Evolutionary conservation across 1,140 invertebrate species (phyloP), one percentile per base, ranked within the genome.

Genomic region (Hormaphis cornu): DNA sequence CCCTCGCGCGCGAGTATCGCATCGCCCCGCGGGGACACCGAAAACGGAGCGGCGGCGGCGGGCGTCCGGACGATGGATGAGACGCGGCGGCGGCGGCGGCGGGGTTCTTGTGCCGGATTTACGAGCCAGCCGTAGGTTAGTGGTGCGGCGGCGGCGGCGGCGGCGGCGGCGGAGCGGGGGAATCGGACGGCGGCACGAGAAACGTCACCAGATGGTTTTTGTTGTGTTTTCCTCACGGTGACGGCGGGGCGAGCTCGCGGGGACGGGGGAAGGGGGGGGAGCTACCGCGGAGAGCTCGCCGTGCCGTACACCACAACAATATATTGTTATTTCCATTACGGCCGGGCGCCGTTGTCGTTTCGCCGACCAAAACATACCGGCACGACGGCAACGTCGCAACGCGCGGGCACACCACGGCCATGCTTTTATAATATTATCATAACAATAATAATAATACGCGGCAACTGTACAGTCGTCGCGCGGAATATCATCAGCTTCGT

Each of bases 41-140:
- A 26, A 18, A 63, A 6, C 42, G 24, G 6, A 24, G 6, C 20
- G 10, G 44, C n/a, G 5, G 26, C 42, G 37, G 26, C n/a, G 28
- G 42, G 12, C 12, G n/a, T n/a, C 18, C 12, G 42, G 42, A n/a
- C 42, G 12, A n/a, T 46, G 42, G n/a, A n/a, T n/a, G n/a, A n/a
- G n/a, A n/a, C n/a, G 24, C 42, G 59, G 18, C 18, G 22, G 14
- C 28, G 26, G 44, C 30, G 44, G 61, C 14, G 18, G 7, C 50
- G n/a, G 16, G 42, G 61, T 66, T 44, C 44, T 50, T 35, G 61
- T 48, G 61, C 40, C 44, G 61, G 46, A 66, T 66, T 66, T 10
- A 66, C 61, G 30, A 66, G 28, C 61, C 61, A 66, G 28, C 61
- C 61, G 61, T 66, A 66, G 61, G 61, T 66, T 66, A 66, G 61